A percentile compares a stretch with the other conserved stretches of the same genome.
These are phyloP conservation scores for Protomyctophum bolini DNA, from an alignment of 2,113 vertebrate genomes.

Conservation along the genomic window DNA sequence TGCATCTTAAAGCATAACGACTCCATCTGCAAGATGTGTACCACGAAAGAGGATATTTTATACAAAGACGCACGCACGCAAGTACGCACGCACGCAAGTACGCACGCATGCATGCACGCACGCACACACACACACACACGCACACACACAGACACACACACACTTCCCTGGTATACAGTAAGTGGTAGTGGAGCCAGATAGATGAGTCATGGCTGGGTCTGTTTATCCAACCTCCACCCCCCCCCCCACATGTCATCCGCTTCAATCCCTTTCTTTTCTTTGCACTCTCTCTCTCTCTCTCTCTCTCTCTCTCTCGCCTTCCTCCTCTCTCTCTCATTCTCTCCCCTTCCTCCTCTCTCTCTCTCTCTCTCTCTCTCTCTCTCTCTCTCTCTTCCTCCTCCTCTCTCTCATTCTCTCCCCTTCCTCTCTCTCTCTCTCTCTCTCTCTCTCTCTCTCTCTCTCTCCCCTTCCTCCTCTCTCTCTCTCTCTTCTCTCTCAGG, in stretches of 20 bases:
- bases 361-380: constrained; percentile 14
- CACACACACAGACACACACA: neutral
- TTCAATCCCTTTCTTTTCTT: neutral
- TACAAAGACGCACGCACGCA: too few species aligned
- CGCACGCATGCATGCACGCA: neutral
- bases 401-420: constrained; percentile 21
- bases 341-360: neutral
- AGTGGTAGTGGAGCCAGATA: constrained; percentile 24
- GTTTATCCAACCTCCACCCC: neutral
- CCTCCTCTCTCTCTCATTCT: neutral
- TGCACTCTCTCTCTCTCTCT: neutral
- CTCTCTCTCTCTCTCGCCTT: constrained; percentile 1
- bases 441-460: too few species aligned
- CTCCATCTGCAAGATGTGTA: neutral
- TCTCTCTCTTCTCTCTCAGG: neutral
- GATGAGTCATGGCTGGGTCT: constrained; percentile 38
- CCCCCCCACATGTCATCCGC: neutral
- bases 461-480: too few species aligned
- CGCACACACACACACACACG: neutral
- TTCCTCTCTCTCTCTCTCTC: neutral
- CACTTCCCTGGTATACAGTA: neutral
- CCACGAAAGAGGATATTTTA: neutral
- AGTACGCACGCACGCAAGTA: too few species aligned
- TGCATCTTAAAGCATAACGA: too few species aligned
- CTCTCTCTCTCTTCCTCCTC: neutral